Percentiles rank a stretch among this genome's conserved stretches.
Conservation (phyloP, 2,888 invertebrate genomes). For the Lochmaea capreae region DNA sequence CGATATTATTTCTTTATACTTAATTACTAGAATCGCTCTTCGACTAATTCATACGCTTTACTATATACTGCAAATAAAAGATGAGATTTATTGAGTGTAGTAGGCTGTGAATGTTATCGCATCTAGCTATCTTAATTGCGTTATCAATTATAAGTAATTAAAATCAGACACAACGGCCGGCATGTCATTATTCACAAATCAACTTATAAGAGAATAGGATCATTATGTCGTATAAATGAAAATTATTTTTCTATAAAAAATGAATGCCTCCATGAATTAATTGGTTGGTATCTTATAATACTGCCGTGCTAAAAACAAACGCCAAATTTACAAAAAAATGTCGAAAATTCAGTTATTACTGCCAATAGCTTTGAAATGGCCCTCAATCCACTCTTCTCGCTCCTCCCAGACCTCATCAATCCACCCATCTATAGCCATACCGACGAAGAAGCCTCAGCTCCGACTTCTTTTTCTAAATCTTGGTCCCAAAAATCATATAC, state of each 20-base stretch:
- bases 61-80: background rate
- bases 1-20: too few species aligned
- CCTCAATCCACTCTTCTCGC: too few species aligned
- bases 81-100: background rate
- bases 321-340: too few species aligned
- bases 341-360: too few species aligned
- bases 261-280: background rate
- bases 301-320: too few species aligned
- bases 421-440: too few species aligned
- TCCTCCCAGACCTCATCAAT: too few species aligned
- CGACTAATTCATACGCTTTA: background rate
- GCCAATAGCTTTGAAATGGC: too few species aligned
- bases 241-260: background rate
- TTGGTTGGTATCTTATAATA: background rate
- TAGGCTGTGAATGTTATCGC: conserved; percentile 9
- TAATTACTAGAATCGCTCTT: too few species aligned
- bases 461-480: too few species aligned
- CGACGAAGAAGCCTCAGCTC: too few species aligned
- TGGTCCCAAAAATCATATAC: too few species aligned
- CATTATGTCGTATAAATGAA: background rate
- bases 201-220: background rate
- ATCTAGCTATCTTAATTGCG: conserved; percentile 2
- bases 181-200: background rate
- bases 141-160: conserved; percentile 11
- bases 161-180: conserved; percentile 3